These are phyloP conservation scores for Ispidina picta DNA, from an alignment of 2,797 vertebrate species.

Conservation along the genomic window DNA sequence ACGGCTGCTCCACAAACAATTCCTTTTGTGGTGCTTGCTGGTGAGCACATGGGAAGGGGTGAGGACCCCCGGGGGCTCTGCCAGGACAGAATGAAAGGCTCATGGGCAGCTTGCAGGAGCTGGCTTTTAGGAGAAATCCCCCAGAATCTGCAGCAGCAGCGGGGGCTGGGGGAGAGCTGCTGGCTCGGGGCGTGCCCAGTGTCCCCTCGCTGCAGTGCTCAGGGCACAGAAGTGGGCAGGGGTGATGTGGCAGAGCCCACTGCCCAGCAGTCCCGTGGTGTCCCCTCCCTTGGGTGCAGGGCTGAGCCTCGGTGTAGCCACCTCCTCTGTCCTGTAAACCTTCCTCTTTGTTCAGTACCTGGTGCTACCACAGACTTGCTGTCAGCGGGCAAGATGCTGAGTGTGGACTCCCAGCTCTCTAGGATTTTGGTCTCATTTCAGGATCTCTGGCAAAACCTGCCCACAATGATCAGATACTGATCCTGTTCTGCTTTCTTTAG, in stretches of 20 bases:
- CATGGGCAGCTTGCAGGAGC: not conserved
- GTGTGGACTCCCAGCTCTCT: accelerated
- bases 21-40: not conserved
- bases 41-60: not conserved
- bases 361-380: not conserved
- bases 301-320: not conserved
- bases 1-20: not conserved
- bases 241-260: not conserved
- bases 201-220: not conserved
- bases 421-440: not conserved
- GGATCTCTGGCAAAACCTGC: not conserved
- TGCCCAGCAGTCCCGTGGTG: too few species aligned
- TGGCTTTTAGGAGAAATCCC: not conserved
- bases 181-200: accelerated
- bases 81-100: accelerated
- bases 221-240: not conserved
- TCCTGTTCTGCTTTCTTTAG: not conserved
- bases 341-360: not conserved
- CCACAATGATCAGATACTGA: not conserved
- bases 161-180: not conserved
- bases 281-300: not conserved
- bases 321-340: not conserved
- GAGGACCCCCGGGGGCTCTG: not conserved
- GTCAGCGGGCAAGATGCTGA: not conserved
- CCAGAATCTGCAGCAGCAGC: accelerated